Evolutionary conservation across 2,888 invertebrate species (phyloP), one percentile per base, ranked within the genome.

Genomic region (Onchidella celtica): DNA sequence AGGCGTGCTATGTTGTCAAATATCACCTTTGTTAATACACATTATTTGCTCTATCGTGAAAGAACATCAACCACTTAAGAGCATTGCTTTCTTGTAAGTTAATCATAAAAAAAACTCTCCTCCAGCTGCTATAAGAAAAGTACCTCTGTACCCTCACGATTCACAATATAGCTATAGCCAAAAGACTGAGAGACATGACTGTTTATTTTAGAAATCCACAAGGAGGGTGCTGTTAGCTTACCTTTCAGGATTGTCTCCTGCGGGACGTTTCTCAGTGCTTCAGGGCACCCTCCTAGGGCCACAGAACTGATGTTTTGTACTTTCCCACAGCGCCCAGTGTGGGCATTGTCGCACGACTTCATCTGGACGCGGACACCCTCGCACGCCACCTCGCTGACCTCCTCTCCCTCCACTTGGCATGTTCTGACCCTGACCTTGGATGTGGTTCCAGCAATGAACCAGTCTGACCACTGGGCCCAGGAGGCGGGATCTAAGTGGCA

Each of bases 391-490:
- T 57, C 79, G 21, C 34, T 80, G 55, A 57, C 40, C 59, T 73
- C 79, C 24, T 63, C 57, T 11, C 79, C 79, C n/a, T 80, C 70
- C 0, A 66, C 68, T 32, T 61, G 65, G 36, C 79, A 80, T 4
- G 73, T 40, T n/a, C 74, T 73, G 24, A 80, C 66, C 38, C 79
- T 40, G 57, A 80, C 36, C 47, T 80, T 80, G 11, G 79, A 73
- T 0, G 66, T 57, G 0, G 65, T 34, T 11, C 79, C 66, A 29
- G 59, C 66, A 1, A 27, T 36, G 11, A 73, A 36, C 79, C 79
- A 80, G 9, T 73, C 74, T 2, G 79, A 80, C 79, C 79, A 80
- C 32, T 70, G 59, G n/a, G 57, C 70, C 79, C 79, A 79, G 21
- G 63, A 40, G 0, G 79, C 61, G 2, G 63, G 38, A 47, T 29